Base-by-base conservation (phyloP, 2,113 vertebrate genomes). In the Ptilonorhynchus violaceus region DNA sequence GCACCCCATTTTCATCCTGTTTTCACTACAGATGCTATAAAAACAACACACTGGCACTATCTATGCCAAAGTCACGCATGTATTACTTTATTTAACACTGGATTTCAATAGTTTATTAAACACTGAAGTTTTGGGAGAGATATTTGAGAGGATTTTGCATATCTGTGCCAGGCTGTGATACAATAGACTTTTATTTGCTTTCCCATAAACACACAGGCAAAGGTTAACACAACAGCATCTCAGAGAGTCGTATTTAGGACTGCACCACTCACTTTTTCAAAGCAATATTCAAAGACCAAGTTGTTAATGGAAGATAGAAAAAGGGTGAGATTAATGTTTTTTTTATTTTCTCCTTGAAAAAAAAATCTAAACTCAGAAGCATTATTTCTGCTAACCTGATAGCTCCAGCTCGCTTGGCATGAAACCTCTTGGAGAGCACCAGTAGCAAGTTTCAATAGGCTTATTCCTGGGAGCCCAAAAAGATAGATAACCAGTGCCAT, bases 211-310 rank as follows among this genome's bases (percentile, higher is more conserved):
- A 70, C 13, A 16, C 39, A 53, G 67, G 46, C 25, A 83, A 91
- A 93, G 35, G 50, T 93, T 77, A 83, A 58, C 25, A 39, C 13
- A 58, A n/a, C 11, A 70, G 50, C 30, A 74, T 17, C 41, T 37
- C 58, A 17, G n/a, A 4, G 3, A 73, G 42, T 10, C 0, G 0
- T 30, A 15, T 33, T 77, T 53, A 53, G 33, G 63, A 84, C 37
- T 33, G 10, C 47, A 74, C 13, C n/a, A 35, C 18, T 66, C 37
- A 37, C 22, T 64, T 79, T 69, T 86, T 52, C 56, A 75, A 89
- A 94, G 74, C 28, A 52, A 13, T 49, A 73, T 42, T 76, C 46
- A 81, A 64, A 62, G 55, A 66, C 5, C 17, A 73, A 53, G 6
- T n/a, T 85, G 31, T 44, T 69, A 70, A 70, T 8, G 21, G 11